A percentile compares a stretch with the other conserved stretches of the same genome.
These are phyloP conservation scores for Cheilosia impressa DNA, from an alignment of 2,888 invertebrate genomes.

Conservation along the genomic window DNA sequence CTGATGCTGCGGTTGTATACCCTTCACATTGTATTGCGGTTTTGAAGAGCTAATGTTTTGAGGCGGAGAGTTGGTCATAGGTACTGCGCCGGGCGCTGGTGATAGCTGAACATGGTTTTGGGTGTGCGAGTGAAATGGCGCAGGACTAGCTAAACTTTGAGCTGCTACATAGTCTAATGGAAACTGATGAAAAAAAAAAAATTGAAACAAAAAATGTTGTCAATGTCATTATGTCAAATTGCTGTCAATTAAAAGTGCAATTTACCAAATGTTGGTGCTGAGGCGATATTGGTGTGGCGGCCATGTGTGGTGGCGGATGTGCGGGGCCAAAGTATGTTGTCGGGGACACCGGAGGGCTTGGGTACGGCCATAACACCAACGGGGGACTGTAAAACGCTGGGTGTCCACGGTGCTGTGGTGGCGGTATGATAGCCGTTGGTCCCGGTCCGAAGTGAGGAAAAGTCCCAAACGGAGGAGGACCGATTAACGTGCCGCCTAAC, in stretches of 20 bases:
- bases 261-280: constrained; percentile 81
- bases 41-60: constrained; percentile 47
- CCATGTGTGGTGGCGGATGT: constrained; percentile 80
- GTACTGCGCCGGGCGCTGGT: constrained; percentile 25
- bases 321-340: constrained; percentile 92
- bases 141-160: constrained; percentile 2
- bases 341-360: constrained; percentile 96
- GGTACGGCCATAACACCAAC: constrained; percentile 96
- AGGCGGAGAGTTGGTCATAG: constrained; percentile 47
- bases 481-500: constrained; percentile 86
- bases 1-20: constrained; percentile 44
- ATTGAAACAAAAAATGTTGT: not conserved
- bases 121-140: constrained; percentile 49
- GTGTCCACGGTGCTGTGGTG: constrained; percentile 85
- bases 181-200: constrained; percentile 16
- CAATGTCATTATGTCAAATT: not conserved
- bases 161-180: constrained; percentile 56
- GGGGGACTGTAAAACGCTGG: constrained; percentile 86
- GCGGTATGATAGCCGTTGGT: constrained; percentile 85
- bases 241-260: not conserved
- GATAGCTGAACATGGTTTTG: constrained; percentile 49
- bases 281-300: constrained; percentile 71
- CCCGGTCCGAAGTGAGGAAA: constrained; percentile 85
- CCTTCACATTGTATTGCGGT: constrained; percentile 46
- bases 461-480: constrained; percentile 83